Evolutionary conservation across 2,113 vertebrate genomes (phyloP).

Genomic region (Neogale vison): DNA sequence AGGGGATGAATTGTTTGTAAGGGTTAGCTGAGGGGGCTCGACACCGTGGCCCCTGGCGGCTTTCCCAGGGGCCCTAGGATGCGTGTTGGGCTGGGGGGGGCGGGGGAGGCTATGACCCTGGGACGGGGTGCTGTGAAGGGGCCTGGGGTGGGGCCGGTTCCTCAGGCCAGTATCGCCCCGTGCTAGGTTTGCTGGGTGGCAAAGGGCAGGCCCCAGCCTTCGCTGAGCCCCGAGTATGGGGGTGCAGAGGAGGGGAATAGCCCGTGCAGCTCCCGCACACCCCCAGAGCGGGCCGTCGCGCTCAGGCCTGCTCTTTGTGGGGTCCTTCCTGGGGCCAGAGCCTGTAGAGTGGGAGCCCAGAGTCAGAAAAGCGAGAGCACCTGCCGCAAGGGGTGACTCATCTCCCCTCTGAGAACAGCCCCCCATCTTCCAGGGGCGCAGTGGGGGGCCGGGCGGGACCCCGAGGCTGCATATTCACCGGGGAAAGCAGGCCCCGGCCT

Average conservation of each 20-base stretch:
- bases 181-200: rapidly evolving
- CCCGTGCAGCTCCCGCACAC: rapidly evolving
- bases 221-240: no score
- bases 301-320: not conserved
- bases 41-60: not conserved
- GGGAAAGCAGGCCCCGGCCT: not conserved
- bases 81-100: rapidly evolving
- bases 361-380: not conserved
- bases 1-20: conserved; percentile 77
- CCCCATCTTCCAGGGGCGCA: rapidly evolving
- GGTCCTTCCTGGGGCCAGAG: not conserved
- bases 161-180: rapidly evolving
- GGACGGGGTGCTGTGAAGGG: rapidly evolving
- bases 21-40: conserved; percentile 64
- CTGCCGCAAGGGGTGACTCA: not conserved
- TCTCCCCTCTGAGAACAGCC: not conserved
- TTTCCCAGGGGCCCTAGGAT: rapidly evolving
- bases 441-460: not conserved
- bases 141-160: rapidly evolving
- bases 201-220: not conserved
- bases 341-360: not conserved
- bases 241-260: no score
- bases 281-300: not conserved
- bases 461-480: not conserved
- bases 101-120: rapidly evolving